Evolutionary conservation across 2,888 invertebrate genomes (phyloP).

Genomic region (Onthophagus sagittarius): DNA sequence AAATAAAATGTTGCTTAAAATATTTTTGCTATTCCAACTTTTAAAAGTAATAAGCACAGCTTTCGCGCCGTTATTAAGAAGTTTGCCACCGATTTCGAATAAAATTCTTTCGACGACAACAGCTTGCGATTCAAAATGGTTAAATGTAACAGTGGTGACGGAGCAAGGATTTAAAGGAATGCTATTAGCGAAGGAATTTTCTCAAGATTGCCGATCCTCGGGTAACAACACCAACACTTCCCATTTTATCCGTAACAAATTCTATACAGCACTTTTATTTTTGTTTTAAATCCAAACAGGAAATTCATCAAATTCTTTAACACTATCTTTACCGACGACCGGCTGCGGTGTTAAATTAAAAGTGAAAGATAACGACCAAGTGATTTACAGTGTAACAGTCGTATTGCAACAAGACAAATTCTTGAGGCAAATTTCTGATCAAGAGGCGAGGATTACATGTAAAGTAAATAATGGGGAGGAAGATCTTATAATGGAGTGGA

Average conservation of each 20-base stretch:
- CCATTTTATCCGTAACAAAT: background rate
- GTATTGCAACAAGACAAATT: slow-evolving; percentile 73
- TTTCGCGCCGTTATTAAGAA: slow-evolving; percentile 33
- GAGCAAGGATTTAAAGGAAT: slow-evolving; percentile 66
- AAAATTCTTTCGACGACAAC: slow-evolving; percentile 58
- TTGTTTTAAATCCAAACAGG: slow-evolving; percentile 27
- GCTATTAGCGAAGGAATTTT: slow-evolving; percentile 72
- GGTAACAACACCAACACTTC: slow-evolving; percentile 46
- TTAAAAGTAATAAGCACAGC: slow-evolving; percentile 20
- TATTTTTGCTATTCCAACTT: slow-evolving; percentile 6
- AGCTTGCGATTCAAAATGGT: slow-evolving; percentile 59
- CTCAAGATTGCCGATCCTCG: slow-evolving; percentile 63
- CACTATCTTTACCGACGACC: slow-evolving; percentile 52
- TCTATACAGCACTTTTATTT: background rate
- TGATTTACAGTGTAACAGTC: slow-evolving; percentile 61
- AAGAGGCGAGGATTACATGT: slow-evolving; percentile 62
- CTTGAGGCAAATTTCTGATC: slow-evolving; percentile 69
- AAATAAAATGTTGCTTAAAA: slow-evolving; percentile 8
- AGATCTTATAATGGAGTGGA: slow-evolving; percentile 30
- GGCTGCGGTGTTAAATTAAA: slow-evolving; percentile 68
- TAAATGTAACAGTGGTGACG: slow-evolving; percentile 61
- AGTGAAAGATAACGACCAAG: slow-evolving; percentile 47
- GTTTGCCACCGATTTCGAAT: slow-evolving; percentile 44
- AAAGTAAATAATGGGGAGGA: slow-evolving; percentile 45
- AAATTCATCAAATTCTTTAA: slow-evolving; percentile 29